Conservation (phyloP, 1,140 invertebrate species). For the Cephus cinctus region DNA sequence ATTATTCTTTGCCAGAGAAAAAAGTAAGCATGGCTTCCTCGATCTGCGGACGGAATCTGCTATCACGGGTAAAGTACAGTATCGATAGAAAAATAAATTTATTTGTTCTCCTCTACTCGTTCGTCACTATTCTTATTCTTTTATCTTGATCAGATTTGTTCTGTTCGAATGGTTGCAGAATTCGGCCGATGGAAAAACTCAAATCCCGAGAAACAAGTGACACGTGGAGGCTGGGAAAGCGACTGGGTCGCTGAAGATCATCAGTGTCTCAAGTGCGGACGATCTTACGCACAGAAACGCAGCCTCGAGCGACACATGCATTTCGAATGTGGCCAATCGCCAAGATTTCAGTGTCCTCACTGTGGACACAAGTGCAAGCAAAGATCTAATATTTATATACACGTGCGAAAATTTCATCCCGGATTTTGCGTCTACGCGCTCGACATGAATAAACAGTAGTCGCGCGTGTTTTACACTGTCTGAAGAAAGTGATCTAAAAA, state of each 20-base stretch:
- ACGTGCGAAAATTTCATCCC: slow-evolving; percentile 21
- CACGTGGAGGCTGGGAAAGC: slow-evolving; percentile 10
- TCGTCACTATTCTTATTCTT: neutral
- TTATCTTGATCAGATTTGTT: neutral
- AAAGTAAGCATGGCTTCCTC: too few relatives aligned
- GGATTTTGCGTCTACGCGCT: too few relatives aligned
- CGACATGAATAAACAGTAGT: too few relatives aligned
- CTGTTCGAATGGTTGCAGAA: neutral
- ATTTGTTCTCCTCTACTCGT: too few relatives aligned
- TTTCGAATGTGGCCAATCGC: slow-evolving; percentile 42
- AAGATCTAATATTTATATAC: slow-evolving; percentile 17
- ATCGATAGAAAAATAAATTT: too few relatives aligned
- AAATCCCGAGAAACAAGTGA: slow-evolving; percentile 39
- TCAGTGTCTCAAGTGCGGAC: slow-evolving; percentile 41
- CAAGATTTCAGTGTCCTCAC: slow-evolving; percentile 37
- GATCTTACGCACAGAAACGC: slow-evolving; percentile 34
- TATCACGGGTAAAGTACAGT: too few relatives aligned
- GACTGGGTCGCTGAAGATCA: neutral
- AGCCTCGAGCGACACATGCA: slow-evolving; percentile 38
- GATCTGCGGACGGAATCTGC: too few relatives aligned
- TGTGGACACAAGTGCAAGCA: slow-evolving; percentile 29
- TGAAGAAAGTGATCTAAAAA: too few relatives aligned
- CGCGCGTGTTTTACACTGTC: too few relatives aligned
- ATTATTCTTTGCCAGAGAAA: too few relatives aligned
- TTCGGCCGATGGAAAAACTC: slow-evolving; percentile 34